Base-by-base conservation (phyloP, 2,113 vertebrate genomes). In the Bostrychus sinensis region DNA sequence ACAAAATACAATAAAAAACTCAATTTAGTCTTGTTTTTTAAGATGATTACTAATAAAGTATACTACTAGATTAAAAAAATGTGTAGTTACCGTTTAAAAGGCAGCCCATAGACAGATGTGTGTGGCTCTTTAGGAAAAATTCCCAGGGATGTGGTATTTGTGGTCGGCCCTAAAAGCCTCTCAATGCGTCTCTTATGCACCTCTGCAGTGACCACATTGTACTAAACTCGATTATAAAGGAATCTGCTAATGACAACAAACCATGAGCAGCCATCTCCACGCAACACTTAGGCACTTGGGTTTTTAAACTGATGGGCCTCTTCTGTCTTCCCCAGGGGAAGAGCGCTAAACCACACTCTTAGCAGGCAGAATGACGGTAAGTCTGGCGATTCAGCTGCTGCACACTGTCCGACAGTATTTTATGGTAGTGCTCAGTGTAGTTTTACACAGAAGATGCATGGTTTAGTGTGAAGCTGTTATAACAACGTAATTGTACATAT, bases 151-250 rank as follows among this genome's bases (percentile, higher is more conserved):
- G 46, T 50, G 46, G 23, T 16, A 14, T 50, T 50, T 28, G 22
- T 16, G 22, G 12, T n/a, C 12, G 37, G 37, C 12, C 2, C 37
- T 39, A 4, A 14, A 5, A 7, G 46, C 5, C 46, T 26, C 23
- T 50, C 23, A 50, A 25, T 50, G 46, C 46, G 0, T 50, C 48
- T n/a, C 48, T 28, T 26, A 50, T 50, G 30, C 30, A n/a, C 46
- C 23, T 50, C 46, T 50, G 13, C 46, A 26, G 22, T 26, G 6
- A n/a, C 25, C 13, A 28, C 25, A 28, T 51, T 14, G 23, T 4
- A 4, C 48, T n/a, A 51, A 51, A 51, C 12, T n/a, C 11, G 48
- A 51, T 51, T 51, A 51, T n/a, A n/a, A 16, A 51, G 48, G 48
- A 51, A 28, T 51, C 25, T 28, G 45, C 20, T 26, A 48, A 26